Percentiles rank a stretch among this genome's conserved stretches.
These are phyloP conservation scores for Heliangelus exortis DNA, from an alignment of 2,797 vertebrate species.

Conservation along the genomic window DNA sequence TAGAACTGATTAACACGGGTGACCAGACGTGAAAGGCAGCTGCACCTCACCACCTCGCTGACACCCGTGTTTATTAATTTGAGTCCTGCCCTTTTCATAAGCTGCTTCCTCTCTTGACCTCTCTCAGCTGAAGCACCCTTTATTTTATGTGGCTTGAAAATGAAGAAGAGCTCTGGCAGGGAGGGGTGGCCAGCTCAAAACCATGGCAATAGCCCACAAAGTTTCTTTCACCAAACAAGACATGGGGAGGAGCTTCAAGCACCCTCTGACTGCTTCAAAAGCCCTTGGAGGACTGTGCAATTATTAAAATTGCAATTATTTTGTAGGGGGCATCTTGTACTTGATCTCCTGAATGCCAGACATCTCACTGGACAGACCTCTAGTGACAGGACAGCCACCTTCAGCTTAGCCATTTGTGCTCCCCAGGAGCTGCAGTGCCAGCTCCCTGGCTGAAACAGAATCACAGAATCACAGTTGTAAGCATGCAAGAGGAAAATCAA, in stretches of 20 bases:
- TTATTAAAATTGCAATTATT: neutral
- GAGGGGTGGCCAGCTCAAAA: neutral
- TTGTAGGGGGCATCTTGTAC: neutral
- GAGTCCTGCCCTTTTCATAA: constrained; percentile 25
- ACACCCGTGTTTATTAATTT: constrained; percentile 28
- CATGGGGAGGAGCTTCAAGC: rapidly evolving
- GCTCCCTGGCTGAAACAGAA: neutral
- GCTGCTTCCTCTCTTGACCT: constrained; percentile 32
- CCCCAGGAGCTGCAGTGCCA: rapidly evolving
- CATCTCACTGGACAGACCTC: neutral
- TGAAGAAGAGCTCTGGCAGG: neutral
- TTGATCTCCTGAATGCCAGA: neutral
- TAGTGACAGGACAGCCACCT: neutral
- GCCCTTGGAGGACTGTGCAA: neutral
- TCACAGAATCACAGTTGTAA: neutral
- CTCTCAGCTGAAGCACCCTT: neutral
- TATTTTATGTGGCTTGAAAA: neutral
- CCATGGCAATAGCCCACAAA: neutral
- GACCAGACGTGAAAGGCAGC: constrained; percentile 56
- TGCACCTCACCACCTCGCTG: neutral
- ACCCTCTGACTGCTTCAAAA: neutral
- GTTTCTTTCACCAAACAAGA: neutral
- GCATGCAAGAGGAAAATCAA: neutral
- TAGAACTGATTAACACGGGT: constrained; percentile 63
- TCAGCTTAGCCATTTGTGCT: neutral